Conservation (phyloP, 2,888 invertebrate species). For the Acanthosepion esculentum region DNA sequence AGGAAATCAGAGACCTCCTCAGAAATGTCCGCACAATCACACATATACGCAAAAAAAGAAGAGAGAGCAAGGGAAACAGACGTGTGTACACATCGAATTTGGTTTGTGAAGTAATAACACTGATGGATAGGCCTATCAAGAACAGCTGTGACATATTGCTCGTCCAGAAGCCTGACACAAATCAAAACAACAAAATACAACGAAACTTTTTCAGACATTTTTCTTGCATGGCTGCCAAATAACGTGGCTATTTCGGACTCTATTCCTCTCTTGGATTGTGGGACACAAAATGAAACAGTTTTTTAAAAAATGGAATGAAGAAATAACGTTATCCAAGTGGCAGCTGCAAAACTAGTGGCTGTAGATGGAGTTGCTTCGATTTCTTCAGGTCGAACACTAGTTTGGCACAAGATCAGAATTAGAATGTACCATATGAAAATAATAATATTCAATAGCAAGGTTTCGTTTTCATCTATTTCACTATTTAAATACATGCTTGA, state of each 20-base stretch:
- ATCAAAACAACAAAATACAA: conserved; percentile 1
- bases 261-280: not conserved
- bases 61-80: not conserved
- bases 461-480: too few species aligned
- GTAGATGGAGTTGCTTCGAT: too few species aligned
- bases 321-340: not conserved
- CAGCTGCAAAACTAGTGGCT: not conserved
- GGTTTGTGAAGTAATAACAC: not conserved
- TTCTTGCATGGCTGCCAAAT: not conserved
- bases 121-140: conserved; percentile 18
- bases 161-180: conserved; percentile 17
- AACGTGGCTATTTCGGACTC: not conserved
- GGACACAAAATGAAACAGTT: not conserved
- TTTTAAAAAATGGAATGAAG: not conserved
- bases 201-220: not conserved
- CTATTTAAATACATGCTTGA: too few species aligned
- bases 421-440: not conserved
- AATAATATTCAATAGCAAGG: too few species aligned
- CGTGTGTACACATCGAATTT: not conserved
- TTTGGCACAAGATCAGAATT: not conserved
- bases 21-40: not conserved
- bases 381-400: not conserved
- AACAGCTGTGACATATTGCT: not conserved
- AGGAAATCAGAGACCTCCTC: not conserved
- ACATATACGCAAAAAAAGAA: not conserved